Conservation (phyloP, 2,113 vertebrate species). For the Marmota monax region DNA sequence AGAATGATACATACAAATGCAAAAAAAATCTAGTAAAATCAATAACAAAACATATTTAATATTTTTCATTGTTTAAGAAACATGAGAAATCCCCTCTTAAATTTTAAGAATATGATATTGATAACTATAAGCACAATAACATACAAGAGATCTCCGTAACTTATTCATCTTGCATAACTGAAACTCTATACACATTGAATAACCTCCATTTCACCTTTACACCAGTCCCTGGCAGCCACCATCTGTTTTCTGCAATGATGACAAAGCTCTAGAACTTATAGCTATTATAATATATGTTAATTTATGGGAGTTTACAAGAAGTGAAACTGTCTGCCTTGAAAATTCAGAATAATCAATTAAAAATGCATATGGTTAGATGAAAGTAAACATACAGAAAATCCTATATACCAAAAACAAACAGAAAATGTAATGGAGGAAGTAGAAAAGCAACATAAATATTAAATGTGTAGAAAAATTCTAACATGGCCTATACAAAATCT, state of each 20-base stretch:
- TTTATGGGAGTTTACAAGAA: not conserved
- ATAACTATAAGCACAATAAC: not conserved
- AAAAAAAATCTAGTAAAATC: not conserved
- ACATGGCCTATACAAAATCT: not conserved
- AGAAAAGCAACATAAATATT: not conserved
- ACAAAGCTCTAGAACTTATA: not conserved
- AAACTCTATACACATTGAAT: not conserved
- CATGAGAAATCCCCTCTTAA: not conserved
- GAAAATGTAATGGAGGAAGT: not conserved
- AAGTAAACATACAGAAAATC: not conserved
- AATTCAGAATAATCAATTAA: not conserved
- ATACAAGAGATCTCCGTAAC: not conserved
- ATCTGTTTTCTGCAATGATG: not conserved
- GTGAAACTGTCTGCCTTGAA: not conserved
- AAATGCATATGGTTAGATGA: not conserved
- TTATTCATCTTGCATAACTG: not conserved
- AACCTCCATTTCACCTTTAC: not conserved
- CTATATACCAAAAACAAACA: not conserved
- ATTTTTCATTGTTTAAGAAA: not conserved
- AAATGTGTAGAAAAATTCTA: not conserved
- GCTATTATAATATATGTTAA: not conserved
- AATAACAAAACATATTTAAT: slow-evolving; percentile 6
- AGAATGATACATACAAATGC: not conserved
- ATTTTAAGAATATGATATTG: not conserved
- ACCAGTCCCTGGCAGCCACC: not conserved